Evolutionary conservation across 2,888 invertebrate species (phyloP).

Genomic region (Drosophila cognata): DNA sequence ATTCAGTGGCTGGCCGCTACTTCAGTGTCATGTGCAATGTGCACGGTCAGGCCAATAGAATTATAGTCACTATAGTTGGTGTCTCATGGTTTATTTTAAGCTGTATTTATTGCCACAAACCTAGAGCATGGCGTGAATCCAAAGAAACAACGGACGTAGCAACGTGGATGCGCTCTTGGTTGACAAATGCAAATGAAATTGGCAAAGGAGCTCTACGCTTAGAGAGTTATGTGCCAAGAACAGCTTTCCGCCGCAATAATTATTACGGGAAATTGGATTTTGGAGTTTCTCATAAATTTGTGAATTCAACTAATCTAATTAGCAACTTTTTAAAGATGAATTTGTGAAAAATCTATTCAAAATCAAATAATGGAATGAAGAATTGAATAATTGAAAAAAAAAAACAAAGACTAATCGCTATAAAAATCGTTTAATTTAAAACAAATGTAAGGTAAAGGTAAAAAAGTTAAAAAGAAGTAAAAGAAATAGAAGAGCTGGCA

Average conservation of each 20-base stretch:
- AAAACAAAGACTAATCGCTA: not conserved
- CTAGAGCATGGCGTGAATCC: constrained; percentile 10
- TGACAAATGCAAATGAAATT: constrained; percentile 57
- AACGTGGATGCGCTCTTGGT: constrained; percentile 1
- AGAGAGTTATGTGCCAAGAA: constrained; percentile 8
- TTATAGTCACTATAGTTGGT: constrained; percentile 59
- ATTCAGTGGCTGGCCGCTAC: constrained; percentile 28
- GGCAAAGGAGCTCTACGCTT: constrained; percentile 12
- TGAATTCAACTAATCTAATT: not conserved
- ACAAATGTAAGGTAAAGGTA: not conserved
- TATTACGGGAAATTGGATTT: not conserved
- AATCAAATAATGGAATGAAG: not conserved
- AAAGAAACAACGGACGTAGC: constrained; percentile 5
- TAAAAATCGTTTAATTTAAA: not conserved
- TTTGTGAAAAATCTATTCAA: not conserved
- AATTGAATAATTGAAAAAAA: too few species aligned
- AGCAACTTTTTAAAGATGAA: not conserved
- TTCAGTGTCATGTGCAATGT: constrained; percentile 39
- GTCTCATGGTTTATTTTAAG: constrained; percentile 68
- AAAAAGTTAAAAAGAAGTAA: not conserved
- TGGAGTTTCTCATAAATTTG: not conserved
- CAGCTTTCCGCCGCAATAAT: not conserved
- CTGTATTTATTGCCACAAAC: constrained; percentile 64
- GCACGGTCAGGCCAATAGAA: constrained; percentile 57
- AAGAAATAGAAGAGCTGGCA: not conserved